A percentile compares a stretch with the other conserved stretches of the same genome.
Evolutionary conservation across 2,888 invertebrate species (phyloP).

Genomic region (Conops quadrifasciatus): DNA sequence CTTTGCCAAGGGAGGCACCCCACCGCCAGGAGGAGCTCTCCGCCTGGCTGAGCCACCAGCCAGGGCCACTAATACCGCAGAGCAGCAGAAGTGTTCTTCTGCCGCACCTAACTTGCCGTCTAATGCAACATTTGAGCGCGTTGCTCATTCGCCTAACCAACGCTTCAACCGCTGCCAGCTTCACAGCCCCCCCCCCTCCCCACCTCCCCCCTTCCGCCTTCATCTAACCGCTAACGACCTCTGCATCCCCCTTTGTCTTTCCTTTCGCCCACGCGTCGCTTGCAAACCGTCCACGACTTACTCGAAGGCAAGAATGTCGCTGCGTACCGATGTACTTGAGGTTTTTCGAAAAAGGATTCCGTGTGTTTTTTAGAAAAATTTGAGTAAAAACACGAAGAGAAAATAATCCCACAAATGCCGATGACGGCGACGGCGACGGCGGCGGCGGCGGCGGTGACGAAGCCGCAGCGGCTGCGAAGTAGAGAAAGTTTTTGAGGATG

Average conservation of each 20-base stretch:
- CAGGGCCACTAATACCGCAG: constrained; percentile 37
- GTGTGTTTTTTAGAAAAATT: constrained; percentile 34
- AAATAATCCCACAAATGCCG: constrained; percentile 30
- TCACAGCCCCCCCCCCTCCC: background rate
- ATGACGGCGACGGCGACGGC: constrained; percentile 9
- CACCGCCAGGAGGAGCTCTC: constrained; percentile 17
- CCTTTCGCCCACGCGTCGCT: constrained; percentile 16
- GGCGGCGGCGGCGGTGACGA: background rate
- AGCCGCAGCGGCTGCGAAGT: background rate
- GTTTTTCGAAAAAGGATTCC: constrained; percentile 31
- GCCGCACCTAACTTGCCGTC: constrained; percentile 49
- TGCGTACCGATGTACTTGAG: constrained; percentile 18
- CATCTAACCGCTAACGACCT: background rate
- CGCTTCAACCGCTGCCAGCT: background rate
- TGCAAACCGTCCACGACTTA: constrained; percentile 16
- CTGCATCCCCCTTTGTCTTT: background rate
- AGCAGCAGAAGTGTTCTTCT: constrained; percentile 4
- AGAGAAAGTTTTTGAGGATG: constrained; percentile 29
- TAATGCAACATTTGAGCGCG: constrained; percentile 56
- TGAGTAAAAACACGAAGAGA: constrained; percentile 32
- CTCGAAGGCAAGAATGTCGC: constrained; percentile 31
- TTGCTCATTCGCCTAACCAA: background rate
- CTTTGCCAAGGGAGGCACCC: constrained; percentile 37
- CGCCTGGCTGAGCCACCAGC: constrained; percentile 27
- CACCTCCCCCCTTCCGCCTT: background rate